Base-by-base conservation (phyloP, 2,113 vertebrate species). In the Euleptes europaea region DNA sequence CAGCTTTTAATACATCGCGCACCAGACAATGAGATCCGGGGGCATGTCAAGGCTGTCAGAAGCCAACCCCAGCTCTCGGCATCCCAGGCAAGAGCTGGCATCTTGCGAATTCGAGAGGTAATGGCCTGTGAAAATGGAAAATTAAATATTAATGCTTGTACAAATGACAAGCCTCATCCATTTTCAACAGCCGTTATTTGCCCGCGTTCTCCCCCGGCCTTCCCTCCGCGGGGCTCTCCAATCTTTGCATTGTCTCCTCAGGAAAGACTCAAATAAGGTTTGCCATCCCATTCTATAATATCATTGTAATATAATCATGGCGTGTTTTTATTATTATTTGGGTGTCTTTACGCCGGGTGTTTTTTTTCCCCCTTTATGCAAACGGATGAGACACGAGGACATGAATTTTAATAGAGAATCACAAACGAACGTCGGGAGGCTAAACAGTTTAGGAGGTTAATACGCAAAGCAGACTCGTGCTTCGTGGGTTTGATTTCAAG, bases 71-170 rank as follows among this genome's bases (percentile, higher is more conserved):
- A 76, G 26, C 54, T 86, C 88, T 80, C 79, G 81, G 77, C 33
- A 38, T 60, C 77, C 79, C 71, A 47, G 47, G 74, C 86, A 63
- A 88, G 77, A 78, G 84, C 83, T 89, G 84, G 89, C 92, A 85
- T 38, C 57, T 72, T 72, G 85, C 80, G 90, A 90, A 93, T 91
- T 90, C 77, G 74, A 84, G 76, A 4, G 28, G 89, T 91, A 93
- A 94, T 79, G 88, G 89, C 87, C 93, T 90, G 92, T 93, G 93
- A 86, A 88, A 91, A 74, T 80, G 86, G 80, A 87, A 78, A 90
- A 84, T 92, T 93, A 90, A 94, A 93, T 95, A 95, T 93, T 95
- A 93, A 94, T 92, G 90, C 73, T 88, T 65, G 26, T 57, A 88
- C 90, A 92, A 92, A 93, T 86, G 90, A 89, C 90, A 85, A 83